Evolutionary conservation across 2,797 vertebrate species (phyloP).

Genomic region (Thalassophryne amazonica): DNA sequence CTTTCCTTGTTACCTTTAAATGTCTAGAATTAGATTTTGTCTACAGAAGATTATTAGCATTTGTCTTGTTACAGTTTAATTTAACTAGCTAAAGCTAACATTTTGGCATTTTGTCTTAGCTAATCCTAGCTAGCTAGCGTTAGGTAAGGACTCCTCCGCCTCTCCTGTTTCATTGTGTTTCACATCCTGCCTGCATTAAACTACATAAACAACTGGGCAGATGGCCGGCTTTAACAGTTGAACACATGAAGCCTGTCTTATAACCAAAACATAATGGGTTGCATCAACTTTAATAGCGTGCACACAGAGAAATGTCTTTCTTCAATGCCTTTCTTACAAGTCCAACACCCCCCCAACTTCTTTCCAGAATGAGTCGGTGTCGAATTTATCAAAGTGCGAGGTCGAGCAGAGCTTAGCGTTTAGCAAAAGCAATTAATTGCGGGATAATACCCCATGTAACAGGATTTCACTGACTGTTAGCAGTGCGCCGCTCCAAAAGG

Average conservation of each 20-base stretch:
- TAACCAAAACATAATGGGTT: slow-evolving; percentile 30
- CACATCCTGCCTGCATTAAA: slow-evolving; percentile 32
- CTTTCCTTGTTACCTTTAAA: no score
- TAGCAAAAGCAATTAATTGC: slow-evolving; percentile 78
- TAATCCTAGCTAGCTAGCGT: no score
- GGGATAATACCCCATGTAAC: slow-evolving; percentile 75
- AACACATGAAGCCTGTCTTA: slow-evolving; percentile 32
- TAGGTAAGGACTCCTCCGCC: no score
- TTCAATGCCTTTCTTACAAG: slow-evolving; percentile 40
- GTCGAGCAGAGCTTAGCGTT: slow-evolving; percentile 66
- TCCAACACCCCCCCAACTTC: slow-evolving; percentile 49
- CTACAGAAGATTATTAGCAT: no score
- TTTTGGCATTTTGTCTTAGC: no score
- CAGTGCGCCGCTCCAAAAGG: slow-evolving; percentile 61
- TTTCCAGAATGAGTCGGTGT: slow-evolving; percentile 50
- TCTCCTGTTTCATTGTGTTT: no score
- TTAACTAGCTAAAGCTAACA: no score
- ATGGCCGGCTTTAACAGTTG: slow-evolving; percentile 11
- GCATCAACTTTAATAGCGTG: slow-evolving; percentile 45
- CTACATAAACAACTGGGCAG: slow-evolving; percentile 16
- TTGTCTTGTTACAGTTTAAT: no score
- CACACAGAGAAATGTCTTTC: slow-evolving; percentile 36
- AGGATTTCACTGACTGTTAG: slow-evolving; percentile 76
- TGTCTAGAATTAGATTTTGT: no score
- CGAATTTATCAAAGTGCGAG: slow-evolving; percentile 65